phyloP scores from a whole-genome alignment of 1,140 invertebrate species.

The Eubasilissa regina region DNA sequence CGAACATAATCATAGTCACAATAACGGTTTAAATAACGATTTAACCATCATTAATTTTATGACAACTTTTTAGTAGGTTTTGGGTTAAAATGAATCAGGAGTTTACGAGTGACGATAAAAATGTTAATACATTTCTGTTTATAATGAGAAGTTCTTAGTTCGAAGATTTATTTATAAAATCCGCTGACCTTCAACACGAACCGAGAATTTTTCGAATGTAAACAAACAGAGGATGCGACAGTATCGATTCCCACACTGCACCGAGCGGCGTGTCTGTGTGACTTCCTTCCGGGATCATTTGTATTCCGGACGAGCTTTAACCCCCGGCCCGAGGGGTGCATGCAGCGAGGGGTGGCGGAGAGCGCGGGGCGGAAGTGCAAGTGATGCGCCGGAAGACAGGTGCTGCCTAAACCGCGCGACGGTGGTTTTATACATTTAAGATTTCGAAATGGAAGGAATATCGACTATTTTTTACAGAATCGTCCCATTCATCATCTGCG shows the following conservation, averaged over 20 bases:
- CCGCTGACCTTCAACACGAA: slow-evolving; percentile 11
- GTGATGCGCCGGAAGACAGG: slow-evolving; percentile 51
- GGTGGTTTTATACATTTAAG: not conserved
- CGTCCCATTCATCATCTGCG: slow-evolving; percentile 29
- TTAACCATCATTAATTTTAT: too few relatives aligned
- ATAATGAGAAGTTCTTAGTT: too few relatives aligned
- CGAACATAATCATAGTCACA: too few relatives aligned
- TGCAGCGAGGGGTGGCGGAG: slow-evolving; percentile 22
- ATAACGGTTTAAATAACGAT: too few relatives aligned
- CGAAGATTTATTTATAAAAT: too few relatives aligned
- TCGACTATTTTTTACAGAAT: slow-evolving; percentile 30
- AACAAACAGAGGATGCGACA: slow-evolving; percentile 37
- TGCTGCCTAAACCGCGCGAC: slow-evolving; percentile 15
- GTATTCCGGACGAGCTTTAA: slow-evolving; percentile 38
- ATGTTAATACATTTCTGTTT: too few relatives aligned
- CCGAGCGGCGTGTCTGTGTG: slow-evolving; percentile 33
- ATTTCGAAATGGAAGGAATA: slow-evolving; percentile 12
- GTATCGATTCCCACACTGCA: slow-evolving; percentile 37
- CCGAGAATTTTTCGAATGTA: slow-evolving; percentile 15
- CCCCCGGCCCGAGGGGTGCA: not conserved
- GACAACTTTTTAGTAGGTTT: too few relatives aligned
- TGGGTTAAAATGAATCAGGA: too few relatives aligned
- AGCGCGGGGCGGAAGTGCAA: slow-evolving; percentile 45
- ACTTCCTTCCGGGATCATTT: slow-evolving; percentile 50
- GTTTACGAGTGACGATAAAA: too few relatives aligned